phyloP scores from a whole-genome alignment of 2,113 vertebrate species.

The Epinephelus moara region DNA sequence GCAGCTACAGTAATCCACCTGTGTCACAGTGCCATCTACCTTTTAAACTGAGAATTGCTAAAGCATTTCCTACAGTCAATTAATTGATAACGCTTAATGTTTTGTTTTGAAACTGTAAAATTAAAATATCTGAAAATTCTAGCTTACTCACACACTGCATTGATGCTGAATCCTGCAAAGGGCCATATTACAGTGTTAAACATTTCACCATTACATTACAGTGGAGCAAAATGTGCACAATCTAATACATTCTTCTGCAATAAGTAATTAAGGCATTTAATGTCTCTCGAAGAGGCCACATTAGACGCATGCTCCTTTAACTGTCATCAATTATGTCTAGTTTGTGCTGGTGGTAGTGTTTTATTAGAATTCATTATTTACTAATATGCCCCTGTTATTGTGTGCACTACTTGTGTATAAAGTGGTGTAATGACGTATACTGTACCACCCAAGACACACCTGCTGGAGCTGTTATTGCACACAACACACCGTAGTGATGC shows the following conservation, averaged over 20 bases:
- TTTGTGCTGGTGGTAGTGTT: background rate
- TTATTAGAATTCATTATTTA: background rate
- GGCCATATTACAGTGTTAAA: background rate
- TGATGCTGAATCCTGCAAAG: background rate
- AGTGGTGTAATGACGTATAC: background rate
- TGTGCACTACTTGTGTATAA: background rate
- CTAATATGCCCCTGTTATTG: background rate
- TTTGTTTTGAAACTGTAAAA: background rate
- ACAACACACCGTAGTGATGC: background rate
- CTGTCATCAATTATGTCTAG: background rate
- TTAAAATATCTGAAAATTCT: background rate
- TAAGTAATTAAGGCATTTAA: background rate
- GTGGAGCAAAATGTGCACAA: background rate
- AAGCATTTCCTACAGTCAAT: background rate
- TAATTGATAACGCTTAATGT: background rate
- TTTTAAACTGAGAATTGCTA: background rate
- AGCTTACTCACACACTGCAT: background rate
- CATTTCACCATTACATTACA: background rate
- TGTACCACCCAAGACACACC: constrained; percentile 2
- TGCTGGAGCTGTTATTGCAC: constrained; percentile 2
- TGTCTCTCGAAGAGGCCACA: background rate
- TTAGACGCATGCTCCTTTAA: background rate
- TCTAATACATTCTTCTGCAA: background rate
- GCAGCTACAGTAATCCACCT: background rate
- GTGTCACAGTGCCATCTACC: constrained; percentile 78